These are phyloP conservation scores for Halcyon malimbica DNA, from an alignment of 2,113 vertebrate species.

Conservation along the genomic window DNA sequence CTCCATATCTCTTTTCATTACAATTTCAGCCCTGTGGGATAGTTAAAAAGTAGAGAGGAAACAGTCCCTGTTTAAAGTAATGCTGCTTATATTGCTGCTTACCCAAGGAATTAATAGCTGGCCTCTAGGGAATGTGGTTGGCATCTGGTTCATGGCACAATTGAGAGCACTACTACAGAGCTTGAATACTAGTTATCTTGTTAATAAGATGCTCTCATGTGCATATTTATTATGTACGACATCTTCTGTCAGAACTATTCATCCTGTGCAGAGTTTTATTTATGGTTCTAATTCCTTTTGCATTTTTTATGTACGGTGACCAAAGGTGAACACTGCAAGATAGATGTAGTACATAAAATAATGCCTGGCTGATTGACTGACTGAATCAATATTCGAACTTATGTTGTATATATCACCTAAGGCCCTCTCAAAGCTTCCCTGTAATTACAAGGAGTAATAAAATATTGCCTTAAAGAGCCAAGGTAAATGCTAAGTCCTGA, in stretches of 20 bases:
- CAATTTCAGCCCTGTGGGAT: not conserved
- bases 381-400: conserved; percentile 14
- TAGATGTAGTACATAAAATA: not conserved
- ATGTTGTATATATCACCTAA: not conserved
- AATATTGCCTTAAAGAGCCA: conserved; percentile 17
- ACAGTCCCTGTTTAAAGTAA: not conserved
- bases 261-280: conserved; percentile 6
- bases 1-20: not conserved
- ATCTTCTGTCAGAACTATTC: not conserved
- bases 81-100: conserved; percentile 35
- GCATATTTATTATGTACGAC: not conserved
- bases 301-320: conserved; percentile 14
- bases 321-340: not conserved
- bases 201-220: not conserved
- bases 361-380: not conserved
- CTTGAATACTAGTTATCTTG: not conserved
- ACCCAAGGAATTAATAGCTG: conserved; percentile 29
- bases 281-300: not conserved
- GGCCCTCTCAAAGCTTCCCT: not conserved
- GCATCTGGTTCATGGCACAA: not conserved
- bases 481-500: conserved; percentile 8
- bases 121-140: not conserved
- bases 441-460: not conserved
- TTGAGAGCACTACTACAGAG: not conserved
- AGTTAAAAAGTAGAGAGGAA: conserved; percentile 18